Evolutionary conservation across 1,140 invertebrate species (phyloP).

Genomic region (Anastrepha ludens): DNA sequence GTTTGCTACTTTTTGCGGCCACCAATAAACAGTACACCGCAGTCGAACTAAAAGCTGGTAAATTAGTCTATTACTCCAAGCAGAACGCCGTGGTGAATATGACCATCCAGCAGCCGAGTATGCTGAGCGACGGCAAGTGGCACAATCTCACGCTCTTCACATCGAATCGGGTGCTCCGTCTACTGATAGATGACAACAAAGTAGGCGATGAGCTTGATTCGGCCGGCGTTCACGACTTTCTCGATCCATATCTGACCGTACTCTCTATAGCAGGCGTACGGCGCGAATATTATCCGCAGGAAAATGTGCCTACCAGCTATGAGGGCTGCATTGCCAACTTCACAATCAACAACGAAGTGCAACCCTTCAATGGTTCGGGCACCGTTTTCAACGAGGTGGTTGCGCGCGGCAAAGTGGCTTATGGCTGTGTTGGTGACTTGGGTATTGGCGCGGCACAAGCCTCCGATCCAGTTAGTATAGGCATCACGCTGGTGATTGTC

Average conservation of each 20-base stretch:
- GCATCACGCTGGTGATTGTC: slow-evolving; percentile 93
- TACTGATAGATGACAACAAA: slow-evolving; percentile 82
- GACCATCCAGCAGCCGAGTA: slow-evolving; percentile 78
- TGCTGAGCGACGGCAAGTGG: slow-evolving; percentile 87
- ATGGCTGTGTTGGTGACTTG: slow-evolving; percentile 82
- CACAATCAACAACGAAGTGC: slow-evolving; percentile 90
- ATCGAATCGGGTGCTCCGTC: slow-evolving; percentile 80
- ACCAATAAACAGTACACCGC: slow-evolving; percentile 92
- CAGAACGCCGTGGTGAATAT: slow-evolving; percentile 87
- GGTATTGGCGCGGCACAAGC: slow-evolving; percentile 84
- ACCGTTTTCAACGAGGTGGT: slow-evolving; percentile 84
- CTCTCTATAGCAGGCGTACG: slow-evolving; percentile 85
- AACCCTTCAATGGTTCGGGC: slow-evolving; percentile 91
- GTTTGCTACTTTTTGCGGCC: slow-evolving; percentile 87
- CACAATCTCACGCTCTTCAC: slow-evolving; percentile 87
- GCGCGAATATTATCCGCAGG: slow-evolving; percentile 76
- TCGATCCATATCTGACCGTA: slow-evolving; percentile 90
- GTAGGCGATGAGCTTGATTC: slow-evolving; percentile 89
- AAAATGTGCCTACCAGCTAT: slow-evolving; percentile 78
- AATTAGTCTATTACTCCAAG: slow-evolving; percentile 84
- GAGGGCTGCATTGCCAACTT: slow-evolving; percentile 94
- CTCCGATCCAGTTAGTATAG: slow-evolving; percentile 91
- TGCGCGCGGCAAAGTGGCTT: slow-evolving; percentile 81
- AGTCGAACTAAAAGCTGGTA: slow-evolving; percentile 83
- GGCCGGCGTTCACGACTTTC: slow-evolving; percentile 90